A percentile compares a stretch with the other conserved stretches of the same genome.
These are phyloP conservation scores for Girardia tigrina DNA, from an alignment of 2,888 invertebrate species.

Conservation along the genomic window DNA sequence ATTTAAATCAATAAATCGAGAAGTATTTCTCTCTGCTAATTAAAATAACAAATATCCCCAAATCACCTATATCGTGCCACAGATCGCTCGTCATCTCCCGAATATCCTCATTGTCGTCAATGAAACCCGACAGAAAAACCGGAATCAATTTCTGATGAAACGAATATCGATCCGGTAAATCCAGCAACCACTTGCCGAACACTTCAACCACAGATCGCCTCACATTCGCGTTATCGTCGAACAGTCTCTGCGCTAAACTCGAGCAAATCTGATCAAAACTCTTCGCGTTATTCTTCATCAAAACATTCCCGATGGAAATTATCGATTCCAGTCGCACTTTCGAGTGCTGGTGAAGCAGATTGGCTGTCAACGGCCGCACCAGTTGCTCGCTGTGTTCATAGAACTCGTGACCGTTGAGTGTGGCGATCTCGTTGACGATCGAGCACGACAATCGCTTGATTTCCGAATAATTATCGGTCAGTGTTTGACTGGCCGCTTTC, in stretches of 20 bases:
- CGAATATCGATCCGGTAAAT: conserved; percentile 71
- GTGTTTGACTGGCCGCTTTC: conserved; percentile 60
- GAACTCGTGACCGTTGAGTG: conserved; percentile 59
- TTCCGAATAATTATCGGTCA: conserved; percentile 65
- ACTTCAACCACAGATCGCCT: conserved; percentile 63
- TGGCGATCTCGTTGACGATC: conserved; percentile 60
- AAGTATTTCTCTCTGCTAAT: too few relatives aligned
- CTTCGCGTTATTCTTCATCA: conserved; percentile 62
- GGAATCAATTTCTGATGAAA: conserved; percentile 74
- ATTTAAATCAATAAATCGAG: too few relatives aligned
- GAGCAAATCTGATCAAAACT: conserved; percentile 62
- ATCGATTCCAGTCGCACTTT: conserved; percentile 64
- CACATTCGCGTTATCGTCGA: conserved; percentile 68
- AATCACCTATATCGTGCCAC: conserved; percentile 50
- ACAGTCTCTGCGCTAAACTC: conserved; percentile 70
- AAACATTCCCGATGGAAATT: conserved; percentile 60
- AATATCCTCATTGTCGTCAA: conserved; percentile 59
- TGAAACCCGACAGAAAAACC: conserved; percentile 66
- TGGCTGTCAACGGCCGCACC: conserved; percentile 61
- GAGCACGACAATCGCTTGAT: conserved; percentile 66
- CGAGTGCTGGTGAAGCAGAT: conserved; percentile 69
- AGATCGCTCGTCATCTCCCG: conserved; percentile 43
- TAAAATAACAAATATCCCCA: too few relatives aligned
- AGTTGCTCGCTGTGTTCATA: conserved; percentile 63
- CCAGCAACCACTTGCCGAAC: conserved; percentile 65